Base-by-base conservation (phyloP, 2,113 vertebrate genomes). In the Hemicordylus capensis region DNA sequence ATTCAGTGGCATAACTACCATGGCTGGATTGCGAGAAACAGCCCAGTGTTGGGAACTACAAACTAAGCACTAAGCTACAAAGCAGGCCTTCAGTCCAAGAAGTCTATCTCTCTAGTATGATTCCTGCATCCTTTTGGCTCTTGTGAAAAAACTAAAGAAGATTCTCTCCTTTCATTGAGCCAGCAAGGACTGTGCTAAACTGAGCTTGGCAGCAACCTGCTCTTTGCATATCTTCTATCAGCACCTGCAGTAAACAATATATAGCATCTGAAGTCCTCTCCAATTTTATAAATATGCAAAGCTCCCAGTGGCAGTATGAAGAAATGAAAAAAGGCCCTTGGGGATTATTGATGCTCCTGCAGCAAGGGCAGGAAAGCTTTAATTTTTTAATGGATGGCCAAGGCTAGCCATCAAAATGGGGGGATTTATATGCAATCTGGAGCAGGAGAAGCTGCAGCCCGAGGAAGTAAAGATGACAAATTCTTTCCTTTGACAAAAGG, bases 381-480 rank as follows among this genome's bases (percentile, higher is more conserved):
- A 85, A 91, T 95, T 94, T 93, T 89, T 89, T 95, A 96, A 96
- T 34, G 63, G 92, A 95, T 89, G 87, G 89, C 89, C 9, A 3
- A 85, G 92, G 87, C 92, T 90, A 95, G 89, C 74, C 88, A 95
- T 92, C 92, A 95, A 91, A 93, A 85, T 48, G 1, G 1, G 76
- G 90, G 83, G 91, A 95, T 95, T 96, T 92, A 95, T 94, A 94
- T 80, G 73, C 92, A 95, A 94, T 91, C 2, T 64, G 83, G 78
- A 95, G 76, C 84, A 90, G 78, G 86, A 92, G 90, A 95, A 91
- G 89, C 89, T 0, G 0, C 90, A 61, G 89, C 81, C 85, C 89
- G 90, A 83, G 87, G 88, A 95, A 84, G 88, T 90, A 93, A 96
- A 96, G 93, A 95, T 89, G 91, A 96, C 90, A 94, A 93, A 96